Conservation (phyloP, 2,113 vertebrate genomes). For the Bujurquina vittata region DNA sequence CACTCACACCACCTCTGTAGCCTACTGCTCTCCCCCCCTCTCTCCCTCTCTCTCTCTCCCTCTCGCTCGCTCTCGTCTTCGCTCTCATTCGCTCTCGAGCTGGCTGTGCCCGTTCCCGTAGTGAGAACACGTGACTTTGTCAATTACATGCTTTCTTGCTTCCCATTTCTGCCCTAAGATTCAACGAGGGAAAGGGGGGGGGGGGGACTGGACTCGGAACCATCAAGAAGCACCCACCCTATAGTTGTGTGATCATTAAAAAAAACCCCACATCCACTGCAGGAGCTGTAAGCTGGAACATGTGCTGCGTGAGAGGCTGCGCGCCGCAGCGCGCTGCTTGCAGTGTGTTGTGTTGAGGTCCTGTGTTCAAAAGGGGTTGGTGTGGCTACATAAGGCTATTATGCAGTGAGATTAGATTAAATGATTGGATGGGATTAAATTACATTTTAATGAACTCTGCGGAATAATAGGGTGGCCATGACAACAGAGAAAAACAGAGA, state of each 20-base stretch:
- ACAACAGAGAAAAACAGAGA: slow-evolving; percentile 21
- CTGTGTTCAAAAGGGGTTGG: slow-evolving; percentile 11
- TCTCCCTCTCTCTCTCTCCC: slow-evolving; percentile 75
- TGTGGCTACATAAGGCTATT: slow-evolving; percentile 44
- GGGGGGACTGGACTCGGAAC: slow-evolving; percentile 71
- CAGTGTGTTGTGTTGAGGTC: not conserved
- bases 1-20: slow-evolving; percentile 74
- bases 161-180: slow-evolving; percentile 83
- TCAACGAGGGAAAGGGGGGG: slow-evolving; percentile 50
- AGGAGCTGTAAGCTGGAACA: not conserved
- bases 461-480: slow-evolving; percentile 34
- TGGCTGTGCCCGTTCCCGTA: slow-evolving; percentile 85
- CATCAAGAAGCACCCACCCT: slow-evolving; percentile 3
- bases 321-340: not conserved
- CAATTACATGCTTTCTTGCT: slow-evolving; percentile 95
- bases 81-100: slow-evolving; percentile 75
- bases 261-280: not conserved
- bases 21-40: slow-evolving; percentile 47
- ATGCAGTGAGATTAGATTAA: slow-evolving; percentile 53
- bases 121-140: slow-evolving; percentile 93
- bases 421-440: slow-evolving; percentile 62
- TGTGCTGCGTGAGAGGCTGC: not conserved
- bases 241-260: not conserved
- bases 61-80: slow-evolving; percentile 81
- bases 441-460: slow-evolving; percentile 46